Evolutionary conservation across 1,140 invertebrate species (phyloP).

Genomic region (Sinella curviseta): DNA sequence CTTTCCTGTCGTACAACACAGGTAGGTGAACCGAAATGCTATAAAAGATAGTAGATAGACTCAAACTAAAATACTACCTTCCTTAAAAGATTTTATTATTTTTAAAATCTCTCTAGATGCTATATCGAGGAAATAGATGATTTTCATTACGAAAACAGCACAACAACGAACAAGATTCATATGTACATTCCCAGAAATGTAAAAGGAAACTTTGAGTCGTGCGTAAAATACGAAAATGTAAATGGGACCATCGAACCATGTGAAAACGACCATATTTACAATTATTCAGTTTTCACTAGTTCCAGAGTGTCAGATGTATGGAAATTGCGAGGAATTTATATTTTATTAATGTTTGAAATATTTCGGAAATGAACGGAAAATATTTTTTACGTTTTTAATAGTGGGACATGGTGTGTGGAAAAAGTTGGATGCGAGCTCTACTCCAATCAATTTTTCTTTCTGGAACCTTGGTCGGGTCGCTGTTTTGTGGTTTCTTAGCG

Average conservation of each 20-base stretch:
- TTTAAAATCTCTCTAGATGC: too few species aligned
- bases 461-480: constrained; percentile 73
- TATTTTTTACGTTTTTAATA: neutral
- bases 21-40: too few species aligned
- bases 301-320: neutral
- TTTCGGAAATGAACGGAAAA: neutral
- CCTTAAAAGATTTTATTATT: too few species aligned
- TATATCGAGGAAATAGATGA: too few species aligned
- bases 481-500: neutral
- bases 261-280: neutral
- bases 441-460: constrained; percentile 82
- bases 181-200: too few species aligned
- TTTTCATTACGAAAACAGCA: too few species aligned
- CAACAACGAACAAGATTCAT: too few species aligned
- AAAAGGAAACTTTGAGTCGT: neutral
- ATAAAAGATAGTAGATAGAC: too few species aligned
- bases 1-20: too few species aligned
- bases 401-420: constrained; percentile 80
- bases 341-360: neutral
- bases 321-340: neutral
- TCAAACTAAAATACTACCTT: too few species aligned
- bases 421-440: constrained; percentile 75
- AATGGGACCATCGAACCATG: neutral
- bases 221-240: neutral
- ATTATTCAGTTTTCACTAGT: neutral